Evolutionary conservation across 2,888 invertebrate genomes (phyloP).

Genomic region (Euphydryas editha): DNA sequence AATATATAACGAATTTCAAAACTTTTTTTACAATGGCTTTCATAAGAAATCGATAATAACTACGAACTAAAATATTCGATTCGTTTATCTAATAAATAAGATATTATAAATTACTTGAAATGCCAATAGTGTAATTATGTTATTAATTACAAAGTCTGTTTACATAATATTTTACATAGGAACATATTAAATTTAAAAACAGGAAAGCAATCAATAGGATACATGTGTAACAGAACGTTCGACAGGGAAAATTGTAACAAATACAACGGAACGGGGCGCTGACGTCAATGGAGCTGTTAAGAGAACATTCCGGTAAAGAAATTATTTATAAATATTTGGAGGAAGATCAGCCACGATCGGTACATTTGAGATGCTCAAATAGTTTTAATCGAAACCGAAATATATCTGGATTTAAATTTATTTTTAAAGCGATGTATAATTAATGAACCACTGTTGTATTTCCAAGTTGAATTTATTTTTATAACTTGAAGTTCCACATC

Average conservation of each 20-base stretch:
- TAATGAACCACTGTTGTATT: too few relatives aligned
- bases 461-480: too few relatives aligned
- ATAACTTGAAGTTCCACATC: too few relatives aligned
- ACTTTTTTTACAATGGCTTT: too few relatives aligned
- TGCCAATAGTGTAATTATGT: not conserved
- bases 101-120: too few relatives aligned
- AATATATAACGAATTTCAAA: too few relatives aligned
- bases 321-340: slow-evolving; percentile 9
- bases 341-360: slow-evolving; percentile 9
- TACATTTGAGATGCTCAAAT: not conserved
- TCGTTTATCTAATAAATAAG: too few relatives aligned
- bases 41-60: too few relatives aligned
- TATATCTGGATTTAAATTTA: not conserved
- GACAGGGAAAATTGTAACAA: slow-evolving; percentile 30
- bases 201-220: slow-evolving; percentile 34
- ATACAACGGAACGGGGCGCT: slow-evolving; percentile 20
- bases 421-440: too few relatives aligned
- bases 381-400: not conserved
- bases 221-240: slow-evolving; percentile 33
- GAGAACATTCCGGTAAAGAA: slow-evolving; percentile 22
- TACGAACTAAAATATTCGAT: too few relatives aligned
- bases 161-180: not conserved
- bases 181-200: slow-evolving; percentile 11
- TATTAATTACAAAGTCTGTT: not conserved
- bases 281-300: slow-evolving; percentile 24